phyloP scores from a whole-genome alignment of 2,113 vertebrate genomes.

The Spea bombifrons region DNA sequence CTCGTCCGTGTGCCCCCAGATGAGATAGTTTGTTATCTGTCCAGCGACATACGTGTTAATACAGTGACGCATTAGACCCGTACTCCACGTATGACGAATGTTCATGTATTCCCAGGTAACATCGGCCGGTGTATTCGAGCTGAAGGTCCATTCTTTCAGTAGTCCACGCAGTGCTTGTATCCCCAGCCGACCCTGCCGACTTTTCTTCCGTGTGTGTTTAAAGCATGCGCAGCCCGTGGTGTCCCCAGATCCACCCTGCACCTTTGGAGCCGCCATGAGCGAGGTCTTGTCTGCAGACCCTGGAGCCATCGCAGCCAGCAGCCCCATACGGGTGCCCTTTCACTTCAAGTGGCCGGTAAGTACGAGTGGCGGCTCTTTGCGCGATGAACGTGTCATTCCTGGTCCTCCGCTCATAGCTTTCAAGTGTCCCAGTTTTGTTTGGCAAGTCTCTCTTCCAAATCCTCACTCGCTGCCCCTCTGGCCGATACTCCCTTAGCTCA shows the following conservation, averaged over 20 bases:
- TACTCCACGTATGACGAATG: background rate
- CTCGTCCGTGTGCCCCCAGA: no score
- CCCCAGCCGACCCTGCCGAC: conserved; percentile 63
- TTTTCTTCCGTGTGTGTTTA: conserved; percentile 84
- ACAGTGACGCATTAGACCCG: no score
- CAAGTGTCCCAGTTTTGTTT: no score
- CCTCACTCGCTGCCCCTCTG: no score
- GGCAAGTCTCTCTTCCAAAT: no score
- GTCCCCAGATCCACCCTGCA: conserved; percentile 73
- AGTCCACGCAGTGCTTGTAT: conserved; percentile 58
- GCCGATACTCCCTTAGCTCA: no score
- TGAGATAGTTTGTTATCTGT: no score
- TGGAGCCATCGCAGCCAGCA: conserved; percentile 61
- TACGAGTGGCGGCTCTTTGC: background rate
- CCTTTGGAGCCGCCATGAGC: conserved; percentile 72
- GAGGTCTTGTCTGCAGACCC: conserved; percentile 61
- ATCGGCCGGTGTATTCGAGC: conserved; percentile 77
- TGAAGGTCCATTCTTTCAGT: conserved; percentile 79
- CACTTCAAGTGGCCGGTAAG: conserved; percentile 84
- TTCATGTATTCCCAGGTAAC: conserved; percentile 57
- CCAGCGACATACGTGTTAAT: no score
- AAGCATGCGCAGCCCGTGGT: conserved; percentile 74
- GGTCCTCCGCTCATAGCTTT: no score
- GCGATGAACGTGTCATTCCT: no score
- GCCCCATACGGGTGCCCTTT: conserved; percentile 72